Conservation (phyloP, 2,113 vertebrate genomes). For the Saccopteryx bilineata region DNA sequence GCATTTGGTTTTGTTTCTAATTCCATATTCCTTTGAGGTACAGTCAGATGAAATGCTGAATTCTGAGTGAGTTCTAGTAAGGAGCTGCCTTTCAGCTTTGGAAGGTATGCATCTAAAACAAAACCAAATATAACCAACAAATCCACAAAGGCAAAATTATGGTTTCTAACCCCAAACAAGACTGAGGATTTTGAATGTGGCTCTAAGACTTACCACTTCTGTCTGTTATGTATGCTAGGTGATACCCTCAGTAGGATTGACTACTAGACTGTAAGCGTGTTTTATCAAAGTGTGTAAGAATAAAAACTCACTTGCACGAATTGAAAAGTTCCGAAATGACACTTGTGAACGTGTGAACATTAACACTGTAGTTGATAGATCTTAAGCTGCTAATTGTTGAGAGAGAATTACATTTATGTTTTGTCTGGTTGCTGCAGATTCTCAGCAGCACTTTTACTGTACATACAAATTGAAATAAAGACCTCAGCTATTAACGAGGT, state of each 20-base stretch:
- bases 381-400: conserved; percentile 91
- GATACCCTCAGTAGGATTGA: conserved; percentile 87
- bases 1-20: conserved; percentile 74
- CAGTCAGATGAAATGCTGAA: conserved; percentile 67
- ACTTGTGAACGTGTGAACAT: conserved; percentile 88
- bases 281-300: conserved; percentile 87
- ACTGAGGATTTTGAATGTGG: conserved; percentile 84
- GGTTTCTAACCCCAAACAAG: conserved; percentile 63
- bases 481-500: conserved; percentile 89
- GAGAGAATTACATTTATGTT: conserved; percentile 90
- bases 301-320: conserved; percentile 90
- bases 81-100: conserved; percentile 78
- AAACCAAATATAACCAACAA: conserved; percentile 77
- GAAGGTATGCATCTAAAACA: conserved; percentile 78
- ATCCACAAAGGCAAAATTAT: conserved; percentile 71
- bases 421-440: conserved; percentile 86
- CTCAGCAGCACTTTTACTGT: conserved; percentile 89
- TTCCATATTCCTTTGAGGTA: conserved; percentile 54
- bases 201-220: conserved; percentile 84
- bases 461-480: conserved; percentile 92
- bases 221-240: conserved; percentile 88
- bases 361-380: conserved; percentile 91
- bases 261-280: conserved; percentile 88
- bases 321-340: conserved; percentile 89
- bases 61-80: conserved; percentile 73